Percentiles rank a stretch among this genome's conserved stretches.
These are phyloP conservation scores for Nematolebias whitei DNA, from an alignment of 2,113 vertebrate genomes.

Conservation along the genomic window DNA sequence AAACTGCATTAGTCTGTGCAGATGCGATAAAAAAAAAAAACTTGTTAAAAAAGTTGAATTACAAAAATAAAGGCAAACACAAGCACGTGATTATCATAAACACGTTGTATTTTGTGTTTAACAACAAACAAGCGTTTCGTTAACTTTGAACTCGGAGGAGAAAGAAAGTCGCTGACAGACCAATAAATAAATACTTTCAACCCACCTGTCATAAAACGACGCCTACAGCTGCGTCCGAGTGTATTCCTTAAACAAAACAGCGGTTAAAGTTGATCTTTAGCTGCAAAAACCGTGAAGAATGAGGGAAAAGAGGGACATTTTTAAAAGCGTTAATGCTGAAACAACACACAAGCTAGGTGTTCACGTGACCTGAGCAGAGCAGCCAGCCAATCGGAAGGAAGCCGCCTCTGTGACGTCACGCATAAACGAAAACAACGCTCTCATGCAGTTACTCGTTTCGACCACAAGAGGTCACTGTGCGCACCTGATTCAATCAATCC, in stretches of 20 bases:
- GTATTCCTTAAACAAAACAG: fast-evolving
- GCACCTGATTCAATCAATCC: too few species aligned
- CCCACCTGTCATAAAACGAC: constrained; percentile 20
- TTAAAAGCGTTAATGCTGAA: too few species aligned
- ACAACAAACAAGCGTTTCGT: too few species aligned
- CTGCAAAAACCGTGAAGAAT: not conserved
- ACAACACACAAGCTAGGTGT: too few species aligned
- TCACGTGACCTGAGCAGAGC: constrained; percentile 43
- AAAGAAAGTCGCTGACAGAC: constrained; percentile 30
- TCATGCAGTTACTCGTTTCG: fast-evolving
- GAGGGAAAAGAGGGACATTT: not conserved
- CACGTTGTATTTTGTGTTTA: too few species aligned
- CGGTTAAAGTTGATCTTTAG: not conserved
- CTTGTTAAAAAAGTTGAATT: too few species aligned
- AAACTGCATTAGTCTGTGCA: too few species aligned
- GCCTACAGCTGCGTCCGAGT: not conserved
- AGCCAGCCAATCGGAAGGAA: constrained; percentile 52
- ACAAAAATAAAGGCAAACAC: too few species aligned
- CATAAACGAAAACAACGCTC: too few species aligned
- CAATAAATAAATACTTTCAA: constrained; percentile 9
- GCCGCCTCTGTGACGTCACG: constrained; percentile 8
- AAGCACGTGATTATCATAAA: too few species aligned
- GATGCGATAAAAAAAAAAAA: too few species aligned
- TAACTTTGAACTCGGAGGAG: too few species aligned
- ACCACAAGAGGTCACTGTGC: constrained; percentile 11